Conservation (phyloP, 2,113 vertebrate species). For the Amphiprion ocellaris region DNA sequence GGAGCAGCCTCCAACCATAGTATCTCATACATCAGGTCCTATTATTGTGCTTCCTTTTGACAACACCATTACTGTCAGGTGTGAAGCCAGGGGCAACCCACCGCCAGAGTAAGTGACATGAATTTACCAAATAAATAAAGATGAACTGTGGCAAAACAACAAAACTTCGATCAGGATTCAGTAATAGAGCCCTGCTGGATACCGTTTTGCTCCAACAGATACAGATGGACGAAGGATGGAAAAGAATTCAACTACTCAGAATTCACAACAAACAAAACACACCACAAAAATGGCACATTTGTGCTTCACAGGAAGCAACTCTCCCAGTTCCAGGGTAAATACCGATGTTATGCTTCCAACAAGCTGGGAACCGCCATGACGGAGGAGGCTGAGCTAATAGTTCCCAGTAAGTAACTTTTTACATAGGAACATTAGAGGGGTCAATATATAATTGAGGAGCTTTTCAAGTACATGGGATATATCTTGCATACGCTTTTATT, state of each 20-base stretch:
- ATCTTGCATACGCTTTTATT: no score
- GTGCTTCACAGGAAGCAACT: conserved; percentile 86
- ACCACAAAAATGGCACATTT: conserved; percentile 87
- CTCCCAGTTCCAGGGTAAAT: conserved; percentile 88
- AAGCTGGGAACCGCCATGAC: conserved; percentile 91
- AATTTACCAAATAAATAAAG: neutral
- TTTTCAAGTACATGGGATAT: no score
- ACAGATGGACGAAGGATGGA: conserved; percentile 92
- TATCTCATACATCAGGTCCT: conserved; percentile 81
- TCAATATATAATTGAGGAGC: no score
- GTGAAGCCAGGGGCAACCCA: conserved; percentile 93
- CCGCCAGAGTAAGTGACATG: conserved; percentile 88
- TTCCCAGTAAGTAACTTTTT: conserved; percentile 86
- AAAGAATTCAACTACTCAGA: conserved; percentile 83
- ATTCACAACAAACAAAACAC: conserved; percentile 76
- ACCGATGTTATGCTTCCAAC: conserved; percentile 93
- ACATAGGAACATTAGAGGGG: neutral
- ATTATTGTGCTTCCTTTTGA: conserved; percentile 91
- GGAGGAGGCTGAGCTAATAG: conserved; percentile 89
- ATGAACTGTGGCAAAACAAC: neutral
- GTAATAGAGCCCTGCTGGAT: neutral
- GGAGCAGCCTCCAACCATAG: conserved; percentile 92
- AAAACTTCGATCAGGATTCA: neutral
- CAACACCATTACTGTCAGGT: conserved; percentile 87
- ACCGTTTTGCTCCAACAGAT: conserved; percentile 80